Evolutionary conservation across 2,113 vertebrate species (phyloP).

Genomic region (Sylvilagus bachmani): DNA sequence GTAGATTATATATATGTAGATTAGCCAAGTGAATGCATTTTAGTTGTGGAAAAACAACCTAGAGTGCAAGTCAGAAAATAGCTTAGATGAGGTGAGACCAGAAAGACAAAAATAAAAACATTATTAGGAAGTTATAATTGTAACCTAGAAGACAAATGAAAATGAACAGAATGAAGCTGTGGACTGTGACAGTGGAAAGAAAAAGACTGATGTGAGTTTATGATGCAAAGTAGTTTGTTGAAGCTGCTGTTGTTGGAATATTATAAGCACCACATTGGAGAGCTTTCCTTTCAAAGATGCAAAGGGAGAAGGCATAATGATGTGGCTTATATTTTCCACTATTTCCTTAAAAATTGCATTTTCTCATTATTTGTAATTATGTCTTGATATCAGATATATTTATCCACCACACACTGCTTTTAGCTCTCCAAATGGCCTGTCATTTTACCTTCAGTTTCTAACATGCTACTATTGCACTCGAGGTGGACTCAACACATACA

Average conservation of each 20-base stretch:
- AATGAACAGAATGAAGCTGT: not conserved
- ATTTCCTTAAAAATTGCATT: not conserved
- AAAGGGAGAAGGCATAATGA: not conserved
- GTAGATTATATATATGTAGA: too few species aligned
- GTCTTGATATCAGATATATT: not conserved
- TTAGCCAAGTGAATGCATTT: not conserved
- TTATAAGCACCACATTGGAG: not conserved
- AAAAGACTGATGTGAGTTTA: not conserved
- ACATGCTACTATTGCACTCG: not conserved
- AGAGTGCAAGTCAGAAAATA: not conserved
- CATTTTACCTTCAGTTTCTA: not conserved
- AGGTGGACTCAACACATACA: not conserved
- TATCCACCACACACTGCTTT: not conserved
- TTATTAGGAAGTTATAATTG: not conserved
- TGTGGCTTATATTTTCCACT: not conserved
- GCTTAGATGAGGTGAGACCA: not conserved
- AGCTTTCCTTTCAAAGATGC: not conserved
- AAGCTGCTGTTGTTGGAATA: not conserved
- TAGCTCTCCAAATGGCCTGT: not conserved
- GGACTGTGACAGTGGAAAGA: not conserved
- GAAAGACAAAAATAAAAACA: not conserved
- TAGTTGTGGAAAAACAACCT: not conserved
- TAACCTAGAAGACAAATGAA: not conserved
- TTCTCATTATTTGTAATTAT: not conserved
- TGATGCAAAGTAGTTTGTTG: not conserved